These are phyloP conservation scores for Pyrocoelia pectoralis DNA, from an alignment of 2,888 invertebrate genomes.

Conservation along the genomic window DNA sequence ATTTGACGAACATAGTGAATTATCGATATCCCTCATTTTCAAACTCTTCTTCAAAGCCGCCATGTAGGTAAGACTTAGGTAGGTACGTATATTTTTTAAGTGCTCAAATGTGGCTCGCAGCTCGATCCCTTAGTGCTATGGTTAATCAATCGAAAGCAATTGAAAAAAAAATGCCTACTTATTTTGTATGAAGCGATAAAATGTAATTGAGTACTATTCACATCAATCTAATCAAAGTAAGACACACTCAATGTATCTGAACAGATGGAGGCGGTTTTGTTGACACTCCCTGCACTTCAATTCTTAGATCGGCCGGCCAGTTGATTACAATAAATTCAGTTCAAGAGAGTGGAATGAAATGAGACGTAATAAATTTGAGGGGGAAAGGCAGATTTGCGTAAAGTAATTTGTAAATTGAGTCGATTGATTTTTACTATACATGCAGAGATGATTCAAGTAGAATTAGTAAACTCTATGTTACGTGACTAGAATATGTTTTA, in stretches of 20 bases:
- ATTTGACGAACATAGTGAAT: background rate
- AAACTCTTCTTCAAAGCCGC: background rate
- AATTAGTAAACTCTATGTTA: slow-evolving; percentile 36
- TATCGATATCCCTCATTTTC: background rate
- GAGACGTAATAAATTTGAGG: slow-evolving; percentile 46
- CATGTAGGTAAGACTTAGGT: too few relatives aligned
- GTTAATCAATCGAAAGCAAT: slow-evolving; percentile 43
- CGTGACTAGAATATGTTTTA: slow-evolving; percentile 49
- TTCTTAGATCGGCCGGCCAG: slow-evolving; percentile 48
- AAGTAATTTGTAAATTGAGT: slow-evolving; percentile 55
- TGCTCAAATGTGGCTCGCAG: too few relatives aligned
- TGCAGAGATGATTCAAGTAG: slow-evolving; percentile 16
- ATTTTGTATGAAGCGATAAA: slow-evolving; percentile 44
- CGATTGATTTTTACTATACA: slow-evolving; percentile 46
- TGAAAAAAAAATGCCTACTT: slow-evolving; percentile 36
- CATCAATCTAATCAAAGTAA: slow-evolving; percentile 51
- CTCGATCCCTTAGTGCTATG: background rate
- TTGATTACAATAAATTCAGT: slow-evolving; percentile 45
- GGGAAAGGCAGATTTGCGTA: slow-evolving; percentile 36
- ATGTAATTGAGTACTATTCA: slow-evolving; percentile 49
- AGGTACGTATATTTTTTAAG: too few relatives aligned
- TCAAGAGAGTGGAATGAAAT: slow-evolving; percentile 49
- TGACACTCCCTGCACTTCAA: slow-evolving; percentile 46
- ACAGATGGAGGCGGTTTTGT: slow-evolving; percentile 51
- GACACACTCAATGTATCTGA: slow-evolving; percentile 45